These are phyloP conservation scores for Heptranchias perlo DNA, from an alignment of 2,113 vertebrate species.

Conservation along the genomic window DNA sequence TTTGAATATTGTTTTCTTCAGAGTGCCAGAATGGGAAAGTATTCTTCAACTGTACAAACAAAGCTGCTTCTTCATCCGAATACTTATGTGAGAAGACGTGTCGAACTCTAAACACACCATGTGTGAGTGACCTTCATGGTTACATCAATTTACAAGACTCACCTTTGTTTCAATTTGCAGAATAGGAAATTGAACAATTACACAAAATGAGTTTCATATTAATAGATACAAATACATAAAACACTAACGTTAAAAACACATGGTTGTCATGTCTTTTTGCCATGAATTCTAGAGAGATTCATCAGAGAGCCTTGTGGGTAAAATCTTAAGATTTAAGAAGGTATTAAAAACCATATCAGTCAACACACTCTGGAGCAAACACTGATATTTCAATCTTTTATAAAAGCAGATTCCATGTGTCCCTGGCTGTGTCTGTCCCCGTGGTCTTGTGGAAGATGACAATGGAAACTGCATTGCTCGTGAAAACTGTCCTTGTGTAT, in stretches of 20 bases:
- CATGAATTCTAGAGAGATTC: not conserved
- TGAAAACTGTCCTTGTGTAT: conserved; percentile 51
- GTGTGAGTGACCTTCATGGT: conserved; percentile 39
- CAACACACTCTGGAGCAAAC: not conserved
- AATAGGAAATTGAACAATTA: not conserved
- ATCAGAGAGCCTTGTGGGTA: not conserved
- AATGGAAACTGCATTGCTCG: conserved; percentile 48
- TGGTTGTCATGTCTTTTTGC: not conserved
- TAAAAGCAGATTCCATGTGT: conserved; percentile 47
- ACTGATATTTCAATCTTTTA: conserved; percentile 33
- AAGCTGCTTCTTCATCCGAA: not conserved
- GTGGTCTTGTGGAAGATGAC: conserved; percentile 49
- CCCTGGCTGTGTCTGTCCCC: conserved; percentile 52
- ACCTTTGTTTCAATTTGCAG: not conserved
- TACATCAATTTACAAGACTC: not conserved
- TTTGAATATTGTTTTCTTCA: conserved; percentile 25
- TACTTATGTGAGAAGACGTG: conserved; percentile 40
- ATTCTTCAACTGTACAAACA: conserved; percentile 39
- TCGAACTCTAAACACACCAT: conserved; percentile 39
- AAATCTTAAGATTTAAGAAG: not conserved
- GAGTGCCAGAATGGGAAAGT: conserved; percentile 38
- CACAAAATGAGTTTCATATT: not conserved
- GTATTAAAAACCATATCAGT: not conserved
- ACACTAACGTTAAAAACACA: not conserved
- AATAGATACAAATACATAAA: not conserved